These are phyloP conservation scores for Agrotis clavis DNA, from an alignment of 2,888 invertebrate species.

Conservation along the genomic window DNA sequence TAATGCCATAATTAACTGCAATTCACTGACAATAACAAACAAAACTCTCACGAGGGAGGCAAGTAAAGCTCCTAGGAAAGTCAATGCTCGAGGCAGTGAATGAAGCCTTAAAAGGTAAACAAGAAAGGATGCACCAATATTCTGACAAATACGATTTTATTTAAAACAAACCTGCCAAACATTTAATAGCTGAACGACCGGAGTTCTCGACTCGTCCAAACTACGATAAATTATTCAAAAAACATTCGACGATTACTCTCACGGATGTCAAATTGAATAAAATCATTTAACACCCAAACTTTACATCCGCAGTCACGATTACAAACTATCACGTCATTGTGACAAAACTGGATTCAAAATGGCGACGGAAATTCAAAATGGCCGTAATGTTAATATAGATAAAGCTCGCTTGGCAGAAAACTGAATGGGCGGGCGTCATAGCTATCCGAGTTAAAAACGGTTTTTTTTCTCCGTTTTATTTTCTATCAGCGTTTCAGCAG, in stretches of 20 bases:
- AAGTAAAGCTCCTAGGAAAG: too few species aligned
- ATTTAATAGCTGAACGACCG: background rate
- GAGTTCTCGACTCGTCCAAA: background rate
- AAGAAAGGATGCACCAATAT: too few species aligned
- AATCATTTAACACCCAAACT: slow-evolving; percentile 13
- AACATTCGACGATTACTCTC: background rate
- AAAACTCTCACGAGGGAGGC: too few species aligned
- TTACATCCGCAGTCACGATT: slow-evolving; percentile 15
- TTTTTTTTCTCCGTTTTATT: slow-evolving; percentile 26
- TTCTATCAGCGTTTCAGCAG: slow-evolving; percentile 17
- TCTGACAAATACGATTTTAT: too few species aligned
- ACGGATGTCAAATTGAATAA: slow-evolving; percentile 6
- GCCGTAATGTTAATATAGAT: slow-evolving; percentile 28
- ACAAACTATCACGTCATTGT: slow-evolving; percentile 10
- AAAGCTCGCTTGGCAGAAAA: slow-evolving; percentile 24
- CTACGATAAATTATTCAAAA: background rate
- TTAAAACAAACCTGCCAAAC: too few species aligned
- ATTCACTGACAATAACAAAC: too few species aligned
- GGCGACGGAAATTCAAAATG: slow-evolving; percentile 37
- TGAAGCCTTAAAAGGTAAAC: too few species aligned
- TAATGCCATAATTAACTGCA: too few species aligned
- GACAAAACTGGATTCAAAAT: slow-evolving; percentile 23
- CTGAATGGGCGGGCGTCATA: slow-evolving; percentile 14
- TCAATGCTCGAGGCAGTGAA: too few species aligned
- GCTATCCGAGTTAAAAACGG: slow-evolving; percentile 1